Percentiles rank a stretch among this genome's conserved stretches.
Conservation (phyloP, 35 echinoderm and acorn worm genomes). For the Ptychodera flava region DNA sequence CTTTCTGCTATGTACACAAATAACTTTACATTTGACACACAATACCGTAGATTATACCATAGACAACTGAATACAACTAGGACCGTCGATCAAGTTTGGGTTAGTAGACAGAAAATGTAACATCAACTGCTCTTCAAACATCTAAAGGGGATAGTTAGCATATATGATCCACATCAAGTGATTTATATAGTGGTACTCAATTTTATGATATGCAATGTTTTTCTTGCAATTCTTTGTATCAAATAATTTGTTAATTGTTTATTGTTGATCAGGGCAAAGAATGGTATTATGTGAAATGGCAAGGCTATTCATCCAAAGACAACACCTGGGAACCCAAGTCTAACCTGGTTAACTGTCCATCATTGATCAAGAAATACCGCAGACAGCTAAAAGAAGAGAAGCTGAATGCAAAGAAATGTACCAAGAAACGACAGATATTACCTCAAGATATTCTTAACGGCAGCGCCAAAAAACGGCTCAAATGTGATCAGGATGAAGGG, state of each 20-base stretch:
- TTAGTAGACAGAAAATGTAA: not conserved
- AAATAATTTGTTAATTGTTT: not conserved
- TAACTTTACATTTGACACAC: no score
- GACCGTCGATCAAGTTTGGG: not conserved
- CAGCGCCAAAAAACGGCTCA: not conserved
- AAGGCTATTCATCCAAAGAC: constrained; percentile 56
- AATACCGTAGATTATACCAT: no score
- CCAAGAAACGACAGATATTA: constrained; percentile 29
- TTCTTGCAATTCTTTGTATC: not conserved
- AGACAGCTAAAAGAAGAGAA: constrained; percentile 41
- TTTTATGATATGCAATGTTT: no score
- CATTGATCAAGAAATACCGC: constrained; percentile 62
- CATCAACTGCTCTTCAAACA: not conserved
- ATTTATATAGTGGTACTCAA: no score
- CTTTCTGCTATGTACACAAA: no score
- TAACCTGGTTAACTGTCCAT: constrained; percentile 39
- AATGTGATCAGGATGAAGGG: not conserved
- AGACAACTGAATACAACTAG: no score
- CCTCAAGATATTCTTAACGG: not conserved
- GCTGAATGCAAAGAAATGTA: constrained; percentile 34
- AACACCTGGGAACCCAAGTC: constrained; percentile 86
- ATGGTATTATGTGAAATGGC: constrained; percentile 98
- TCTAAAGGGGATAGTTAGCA: not conserved
- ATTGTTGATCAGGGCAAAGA: constrained; percentile 30
- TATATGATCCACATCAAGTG: not conserved